Conservation (phyloP, 2,797 vertebrate genomes). For the Taeniopygia guttata region DNA sequence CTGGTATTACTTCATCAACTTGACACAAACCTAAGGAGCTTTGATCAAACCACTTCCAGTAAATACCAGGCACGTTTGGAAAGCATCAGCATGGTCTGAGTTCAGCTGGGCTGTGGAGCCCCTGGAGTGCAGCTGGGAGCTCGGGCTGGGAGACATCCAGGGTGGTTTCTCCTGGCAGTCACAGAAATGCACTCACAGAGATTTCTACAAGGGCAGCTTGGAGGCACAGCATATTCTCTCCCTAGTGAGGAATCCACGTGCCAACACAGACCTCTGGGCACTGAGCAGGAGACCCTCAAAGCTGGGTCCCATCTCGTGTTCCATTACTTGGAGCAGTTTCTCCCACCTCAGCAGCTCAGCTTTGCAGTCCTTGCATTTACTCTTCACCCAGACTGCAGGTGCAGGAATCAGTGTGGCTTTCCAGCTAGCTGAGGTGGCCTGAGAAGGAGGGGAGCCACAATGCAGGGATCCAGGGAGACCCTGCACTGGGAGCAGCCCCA, state of each 20-base stretch:
- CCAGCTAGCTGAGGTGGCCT: not conserved
- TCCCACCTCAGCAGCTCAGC: not conserved
- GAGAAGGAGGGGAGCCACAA: not conserved
- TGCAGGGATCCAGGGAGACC: fast-evolving
- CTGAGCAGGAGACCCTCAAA: not conserved
- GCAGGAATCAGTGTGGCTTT: not conserved
- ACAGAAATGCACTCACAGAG: not conserved
- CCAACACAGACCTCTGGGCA: not conserved
- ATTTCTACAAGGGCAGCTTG: not conserved
- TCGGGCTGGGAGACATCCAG: not conserved
- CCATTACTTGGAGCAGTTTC: not conserved
- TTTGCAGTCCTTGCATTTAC: not conserved
- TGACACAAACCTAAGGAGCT: not conserved
- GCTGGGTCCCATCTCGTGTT: not conserved
- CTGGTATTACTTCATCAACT: not conserved
- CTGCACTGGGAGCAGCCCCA: not conserved
- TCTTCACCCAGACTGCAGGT: not conserved
- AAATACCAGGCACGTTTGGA: not conserved
- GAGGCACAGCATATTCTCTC: not conserved
- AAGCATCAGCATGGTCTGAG: not conserved
- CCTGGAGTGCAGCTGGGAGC: not conserved
- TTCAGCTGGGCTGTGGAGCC: not conserved
- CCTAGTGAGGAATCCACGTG: fast-evolving
- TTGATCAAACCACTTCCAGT: not conserved
- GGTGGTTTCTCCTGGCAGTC: not conserved